phyloP scores from a whole-genome alignment of 2,797 vertebrate species.

The Rhinatrema bivittatum region DNA sequence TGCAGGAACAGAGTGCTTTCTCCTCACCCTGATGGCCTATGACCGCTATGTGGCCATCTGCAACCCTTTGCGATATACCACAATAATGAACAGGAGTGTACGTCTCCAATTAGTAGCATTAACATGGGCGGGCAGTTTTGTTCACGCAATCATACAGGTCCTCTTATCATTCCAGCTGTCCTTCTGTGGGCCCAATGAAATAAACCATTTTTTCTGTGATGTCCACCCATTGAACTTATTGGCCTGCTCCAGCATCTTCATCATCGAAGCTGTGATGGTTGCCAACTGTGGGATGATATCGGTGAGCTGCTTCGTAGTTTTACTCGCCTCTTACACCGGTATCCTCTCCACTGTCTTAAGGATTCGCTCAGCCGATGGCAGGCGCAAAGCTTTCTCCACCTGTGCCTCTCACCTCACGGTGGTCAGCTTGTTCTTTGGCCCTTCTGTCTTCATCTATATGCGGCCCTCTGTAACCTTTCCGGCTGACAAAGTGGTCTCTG shows the following conservation, averaged over 20 bases:
- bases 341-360: slow-evolving; percentile 36
- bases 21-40: slow-evolving; percentile 48
- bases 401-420: slow-evolving; percentile 38
- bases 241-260: slow-evolving; percentile 32
- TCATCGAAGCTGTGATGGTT: slow-evolving; percentile 39
- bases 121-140: slow-evolving; percentile 30
- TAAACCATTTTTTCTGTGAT: slow-evolving; percentile 48
- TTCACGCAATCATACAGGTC: slow-evolving; percentile 37
- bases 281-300: slow-evolving; percentile 47
- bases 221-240: slow-evolving; percentile 38
- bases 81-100: slow-evolving; percentile 39
- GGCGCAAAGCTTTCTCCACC: slow-evolving; percentile 39
- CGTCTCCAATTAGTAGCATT: slow-evolving; percentile 25
- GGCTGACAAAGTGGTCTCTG: slow-evolving; percentile 42
- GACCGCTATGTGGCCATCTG: slow-evolving; percentile 48
- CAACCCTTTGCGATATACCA: slow-evolving; percentile 40
- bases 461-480: slow-evolving; percentile 39
- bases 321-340: slow-evolving; percentile 33
- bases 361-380: slow-evolving; percentile 25
- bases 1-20: slow-evolving; percentile 47
- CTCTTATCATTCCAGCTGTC: slow-evolving; percentile 38
- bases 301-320: slow-evolving; percentile 32
- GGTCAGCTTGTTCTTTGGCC: slow-evolving; percentile 40
- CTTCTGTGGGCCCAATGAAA: slow-evolving; percentile 38
- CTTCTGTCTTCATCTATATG: slow-evolving; percentile 47